Percentiles rank a stretch among this genome's conserved stretches.
Evolutionary conservation across 2,113 vertebrate genomes (phyloP).

Genomic region (Datnioides undecimradiatus): DNA sequence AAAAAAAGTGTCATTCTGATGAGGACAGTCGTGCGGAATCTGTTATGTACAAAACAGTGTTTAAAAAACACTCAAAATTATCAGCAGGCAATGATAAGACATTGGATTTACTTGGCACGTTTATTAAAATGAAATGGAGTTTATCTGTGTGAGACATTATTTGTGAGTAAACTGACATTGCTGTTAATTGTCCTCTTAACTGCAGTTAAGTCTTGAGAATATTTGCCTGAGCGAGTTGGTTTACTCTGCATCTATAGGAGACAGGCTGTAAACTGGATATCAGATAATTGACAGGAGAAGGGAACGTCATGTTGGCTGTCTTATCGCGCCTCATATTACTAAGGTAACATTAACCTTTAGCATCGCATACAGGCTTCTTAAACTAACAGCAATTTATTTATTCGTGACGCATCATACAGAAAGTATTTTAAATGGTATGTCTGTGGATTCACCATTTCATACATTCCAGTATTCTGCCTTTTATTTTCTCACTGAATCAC

Average conservation of each 20-base stretch:
- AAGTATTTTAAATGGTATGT: neutral
- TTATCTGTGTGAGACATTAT: conserved; percentile 63
- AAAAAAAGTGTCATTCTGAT: conserved; percentile 69
- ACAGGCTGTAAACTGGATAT: conserved; percentile 14
- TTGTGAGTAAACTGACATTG: conserved; percentile 61
- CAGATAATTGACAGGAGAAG: conserved; percentile 43
- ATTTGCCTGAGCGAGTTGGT: conserved; percentile 24
- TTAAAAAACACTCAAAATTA: conserved; percentile 72
- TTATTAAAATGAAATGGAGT: conserved; percentile 66
- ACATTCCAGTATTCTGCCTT: neutral
- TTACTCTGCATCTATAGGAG: conserved; percentile 16
- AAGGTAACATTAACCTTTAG: neutral
- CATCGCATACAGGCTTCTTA: neutral
- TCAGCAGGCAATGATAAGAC: conserved; percentile 68
- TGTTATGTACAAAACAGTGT: conserved; percentile 62
- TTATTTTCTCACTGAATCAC: neutral
- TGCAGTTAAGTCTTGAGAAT: conserved; percentile 53
- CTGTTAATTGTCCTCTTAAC: conserved; percentile 60
- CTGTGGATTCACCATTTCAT: neutral
- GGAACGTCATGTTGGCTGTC: neutral
- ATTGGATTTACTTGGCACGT: conserved; percentile 61
- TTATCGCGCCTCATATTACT: conserved; percentile 9
- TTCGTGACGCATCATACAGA: neutral
- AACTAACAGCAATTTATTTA: conserved; percentile 4
- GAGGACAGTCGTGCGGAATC: conserved; percentile 50